Base-by-base conservation (phyloP, 2,113 vertebrate species). In the Lichenostomus cassidix region DNA sequence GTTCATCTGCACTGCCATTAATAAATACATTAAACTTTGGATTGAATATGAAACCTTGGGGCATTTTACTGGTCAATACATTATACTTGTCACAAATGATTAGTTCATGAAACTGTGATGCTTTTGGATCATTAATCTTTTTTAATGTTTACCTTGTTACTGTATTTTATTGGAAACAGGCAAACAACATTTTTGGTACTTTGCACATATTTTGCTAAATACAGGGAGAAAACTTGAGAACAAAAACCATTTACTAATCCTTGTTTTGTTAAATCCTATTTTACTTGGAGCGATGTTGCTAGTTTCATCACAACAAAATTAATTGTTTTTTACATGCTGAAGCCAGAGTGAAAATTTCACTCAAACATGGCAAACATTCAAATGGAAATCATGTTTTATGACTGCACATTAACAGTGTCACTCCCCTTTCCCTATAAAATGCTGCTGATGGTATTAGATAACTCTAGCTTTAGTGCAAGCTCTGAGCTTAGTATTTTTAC, bases 41-140 rank as follows among this genome's bases (percentile, higher is more conserved):
- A 94, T 41, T 92, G 52, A 64, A 71, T 86, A 75, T 44, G 60
- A 83, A 93, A 86, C 75, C 88, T 94, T 41, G 60, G 52, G 64
- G 79, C 79, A 52, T 90, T 95, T 92, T 83, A 63, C 67, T 93
- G 79, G 85, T 96, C 94, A 91, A 81, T 94, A 74, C 15, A 52
- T 94, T 88, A 80, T 56, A 77, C 35, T 47, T 94, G 71, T 90
- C 89, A 86, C 82, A 88, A 90, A 74, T 92, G 0, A 93, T 86
- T 93, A 86, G 56, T 75, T 91, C 63, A 50, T 73, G 67, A 94
- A 92, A 83, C 39, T 25, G 5, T 55, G 71, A 92, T 74, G 39
- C 47, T 88, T 90, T 93, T 35, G 79, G 68, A 74, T 93, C 85
- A 50, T 93, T 92, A 93, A 83, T 94, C 60, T 47, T 86, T 86